Conservation (phyloP, 2,797 vertebrate species). For the Pygocentrus nattereri region DNA sequence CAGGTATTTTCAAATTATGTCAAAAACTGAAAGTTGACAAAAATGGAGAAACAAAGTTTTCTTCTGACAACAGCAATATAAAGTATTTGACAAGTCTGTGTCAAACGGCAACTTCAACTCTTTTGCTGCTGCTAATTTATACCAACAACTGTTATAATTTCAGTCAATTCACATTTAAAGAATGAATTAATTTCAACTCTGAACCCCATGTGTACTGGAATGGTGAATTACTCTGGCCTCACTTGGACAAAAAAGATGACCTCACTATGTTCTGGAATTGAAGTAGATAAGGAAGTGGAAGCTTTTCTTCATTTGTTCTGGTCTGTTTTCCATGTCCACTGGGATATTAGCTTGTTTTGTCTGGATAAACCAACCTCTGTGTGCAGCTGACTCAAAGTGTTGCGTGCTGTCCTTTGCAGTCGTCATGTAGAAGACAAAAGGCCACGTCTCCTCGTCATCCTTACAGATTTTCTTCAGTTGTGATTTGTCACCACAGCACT, state of each 20-base stretch:
- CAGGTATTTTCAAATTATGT: no score
- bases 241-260: neutral
- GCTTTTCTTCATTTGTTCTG: neutral
- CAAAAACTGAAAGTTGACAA: no score
- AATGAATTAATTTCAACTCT: neutral
- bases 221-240: neutral
- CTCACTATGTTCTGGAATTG: neutral
- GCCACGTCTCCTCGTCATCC: constrained; percentile 61
- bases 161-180: neutral
- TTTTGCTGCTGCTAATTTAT: neutral
- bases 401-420: neutral
- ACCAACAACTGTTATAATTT: neutral
- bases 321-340: neutral
- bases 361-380: constrained; percentile 77
- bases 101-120: neutral
- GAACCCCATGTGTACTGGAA: no score
- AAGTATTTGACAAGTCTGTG: neutral
- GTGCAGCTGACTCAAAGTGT: constrained; percentile 76
- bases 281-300: constrained; percentile 54
- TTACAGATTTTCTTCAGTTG: constrained; percentile 68
- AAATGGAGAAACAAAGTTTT: no score
- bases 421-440: constrained; percentile 82
- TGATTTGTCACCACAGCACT: constrained; percentile 67
- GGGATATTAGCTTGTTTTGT: constrained; percentile 40
- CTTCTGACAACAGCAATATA: no score